A percentile compares a stretch with the other conserved stretches of the same genome.
Conservation (phyloP, 2,113 vertebrate species). For the Centrocercus urophasianus region DNA sequence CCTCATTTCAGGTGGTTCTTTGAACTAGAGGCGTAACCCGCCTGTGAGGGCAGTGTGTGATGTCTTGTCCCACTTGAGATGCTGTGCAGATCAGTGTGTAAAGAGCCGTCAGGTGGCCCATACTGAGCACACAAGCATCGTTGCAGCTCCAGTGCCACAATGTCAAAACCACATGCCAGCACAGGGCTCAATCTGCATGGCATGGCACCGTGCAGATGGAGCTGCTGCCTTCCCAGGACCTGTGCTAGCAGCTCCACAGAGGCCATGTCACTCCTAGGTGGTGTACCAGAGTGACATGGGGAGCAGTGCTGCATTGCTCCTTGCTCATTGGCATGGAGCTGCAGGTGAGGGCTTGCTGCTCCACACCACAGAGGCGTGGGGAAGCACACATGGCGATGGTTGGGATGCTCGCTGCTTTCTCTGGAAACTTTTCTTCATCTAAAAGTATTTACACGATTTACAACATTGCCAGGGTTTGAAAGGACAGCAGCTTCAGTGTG, state of each 20-base stretch:
- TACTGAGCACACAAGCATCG: not conserved
- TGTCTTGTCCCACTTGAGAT: not conserved
- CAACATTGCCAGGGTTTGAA: not conserved
- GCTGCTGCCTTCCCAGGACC: not conserved
- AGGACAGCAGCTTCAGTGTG: not conserved
- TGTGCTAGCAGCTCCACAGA: not conserved
- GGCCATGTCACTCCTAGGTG: not conserved
- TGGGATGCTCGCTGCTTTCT: not conserved
- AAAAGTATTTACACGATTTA: not conserved
- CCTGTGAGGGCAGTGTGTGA: not conserved
- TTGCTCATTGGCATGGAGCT: not conserved
- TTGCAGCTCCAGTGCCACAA: not conserved
- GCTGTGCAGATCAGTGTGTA: not conserved
- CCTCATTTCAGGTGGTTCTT: not conserved
- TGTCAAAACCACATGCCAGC: not conserved
- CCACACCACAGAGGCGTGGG: not conserved
- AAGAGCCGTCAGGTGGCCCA: not conserved
- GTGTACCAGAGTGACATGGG: not conserved
- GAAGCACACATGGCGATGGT: accelerated
- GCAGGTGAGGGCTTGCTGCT: not conserved
- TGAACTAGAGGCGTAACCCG: not conserved
- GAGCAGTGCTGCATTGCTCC: not conserved
- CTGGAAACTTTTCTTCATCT: not conserved
- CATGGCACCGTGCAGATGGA: accelerated
- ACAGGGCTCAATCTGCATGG: not conserved